phyloP scores from a whole-genome alignment of 2,888 invertebrate genomes.

The Kuschelorhynchus macadamiae region DNA sequence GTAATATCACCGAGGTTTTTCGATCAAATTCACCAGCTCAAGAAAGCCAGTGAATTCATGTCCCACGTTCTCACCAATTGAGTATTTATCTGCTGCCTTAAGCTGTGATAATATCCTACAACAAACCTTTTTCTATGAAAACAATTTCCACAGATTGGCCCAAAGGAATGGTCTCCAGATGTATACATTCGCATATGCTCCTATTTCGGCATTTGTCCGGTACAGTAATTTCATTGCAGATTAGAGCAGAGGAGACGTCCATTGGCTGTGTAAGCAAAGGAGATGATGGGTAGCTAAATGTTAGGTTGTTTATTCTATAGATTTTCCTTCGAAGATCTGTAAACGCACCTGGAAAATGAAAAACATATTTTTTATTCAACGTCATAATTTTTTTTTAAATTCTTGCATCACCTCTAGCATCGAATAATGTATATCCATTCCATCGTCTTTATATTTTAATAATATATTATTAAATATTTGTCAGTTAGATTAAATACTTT shows the following conservation, averaged over 20 bases:
- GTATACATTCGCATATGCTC: constrained; percentile 79
- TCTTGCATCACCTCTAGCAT: too few species aligned
- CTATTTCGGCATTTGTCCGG: constrained; percentile 63
- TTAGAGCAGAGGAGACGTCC: constrained; percentile 72
- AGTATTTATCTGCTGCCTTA: too few species aligned
- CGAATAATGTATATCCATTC: too few species aligned
- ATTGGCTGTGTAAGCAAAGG: constrained; percentile 82
- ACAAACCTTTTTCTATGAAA: constrained; percentile 80
- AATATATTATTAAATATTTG: background rate
- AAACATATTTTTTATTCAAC: too few species aligned
- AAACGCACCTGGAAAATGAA: constrained; percentile 41
- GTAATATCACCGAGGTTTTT: too few species aligned
- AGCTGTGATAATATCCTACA: too few species aligned
- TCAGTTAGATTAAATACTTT: background rate
- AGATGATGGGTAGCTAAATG: constrained; percentile 83
- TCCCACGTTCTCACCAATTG: too few species aligned
- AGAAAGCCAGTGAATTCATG: too few species aligned
- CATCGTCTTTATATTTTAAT: too few species aligned
- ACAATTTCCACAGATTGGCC: constrained; percentile 81
- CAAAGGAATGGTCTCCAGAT: constrained; percentile 77
- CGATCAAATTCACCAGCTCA: too few species aligned
- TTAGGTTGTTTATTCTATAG: constrained; percentile 76
- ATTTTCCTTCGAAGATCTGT: constrained; percentile 53
- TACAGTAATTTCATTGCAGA: constrained; percentile 69
- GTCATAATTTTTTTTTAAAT: too few species aligned